These are phyloP conservation scores for Artemia sinica DNA, from an alignment of 2,888 invertebrate species.

Conservation along the genomic window DNA sequence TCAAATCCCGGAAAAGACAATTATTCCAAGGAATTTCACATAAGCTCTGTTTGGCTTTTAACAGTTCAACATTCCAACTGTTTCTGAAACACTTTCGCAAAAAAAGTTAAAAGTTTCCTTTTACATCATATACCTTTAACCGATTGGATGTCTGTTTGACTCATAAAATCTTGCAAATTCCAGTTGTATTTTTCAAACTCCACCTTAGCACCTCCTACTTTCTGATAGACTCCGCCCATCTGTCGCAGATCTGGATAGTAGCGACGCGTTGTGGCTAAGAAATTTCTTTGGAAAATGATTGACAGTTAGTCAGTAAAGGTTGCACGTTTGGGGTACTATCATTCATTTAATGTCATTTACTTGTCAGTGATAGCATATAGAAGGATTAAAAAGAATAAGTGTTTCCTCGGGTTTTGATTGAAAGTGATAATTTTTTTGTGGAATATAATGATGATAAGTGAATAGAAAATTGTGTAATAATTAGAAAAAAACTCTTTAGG, in stretches of 20 bases:
- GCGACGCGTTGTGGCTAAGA: constrained; percentile 13
- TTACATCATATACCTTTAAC: constrained; percentile 9
- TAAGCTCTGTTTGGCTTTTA: too few relatives aligned
- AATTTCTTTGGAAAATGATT: background rate
- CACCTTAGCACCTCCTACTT: background rate
- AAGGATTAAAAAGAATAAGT: background rate
- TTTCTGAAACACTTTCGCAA: constrained; percentile 7
- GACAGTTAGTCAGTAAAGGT: constrained; percentile 13
- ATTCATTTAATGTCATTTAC: constrained; percentile 9
- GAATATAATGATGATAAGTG: background rate
- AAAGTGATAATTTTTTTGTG: constrained; percentile 2
- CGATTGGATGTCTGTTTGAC: constrained; percentile 11
- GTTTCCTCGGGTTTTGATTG: background rate
- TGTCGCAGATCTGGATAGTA: background rate
- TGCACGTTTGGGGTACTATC: constrained; percentile 5
- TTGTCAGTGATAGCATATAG: background rate
- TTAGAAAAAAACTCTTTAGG: background rate
- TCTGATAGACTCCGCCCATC: background rate
- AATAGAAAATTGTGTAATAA: background rate
- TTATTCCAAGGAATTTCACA: too few relatives aligned
- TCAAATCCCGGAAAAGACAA: too few relatives aligned
- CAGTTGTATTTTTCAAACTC: constrained; percentile 12
- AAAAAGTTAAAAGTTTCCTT: background rate
- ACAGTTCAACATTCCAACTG: background rate
- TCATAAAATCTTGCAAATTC: constrained; percentile 12